phyloP scores from a whole-genome alignment of 2,113 vertebrate species.

The Spermophilus dauricus region DNA sequence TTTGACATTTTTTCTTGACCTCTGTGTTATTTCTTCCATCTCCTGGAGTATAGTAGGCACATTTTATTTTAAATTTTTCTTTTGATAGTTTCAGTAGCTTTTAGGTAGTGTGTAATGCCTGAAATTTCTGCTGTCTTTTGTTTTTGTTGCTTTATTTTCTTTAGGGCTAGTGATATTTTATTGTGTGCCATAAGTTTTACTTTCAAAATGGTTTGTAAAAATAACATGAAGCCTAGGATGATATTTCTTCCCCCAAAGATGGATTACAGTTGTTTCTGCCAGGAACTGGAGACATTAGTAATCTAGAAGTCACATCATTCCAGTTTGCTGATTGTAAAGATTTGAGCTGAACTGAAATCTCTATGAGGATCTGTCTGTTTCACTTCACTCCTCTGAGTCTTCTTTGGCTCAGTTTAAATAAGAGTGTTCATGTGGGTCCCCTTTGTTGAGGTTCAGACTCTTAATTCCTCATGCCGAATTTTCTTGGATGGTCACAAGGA shows the following conservation, averaged over 20 bases:
- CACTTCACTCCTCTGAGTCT: background rate
- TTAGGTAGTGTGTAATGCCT: background rate
- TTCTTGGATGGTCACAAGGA: background rate
- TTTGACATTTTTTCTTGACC: background rate
- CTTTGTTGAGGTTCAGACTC: background rate
- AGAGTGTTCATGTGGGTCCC: background rate
- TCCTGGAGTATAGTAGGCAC: background rate
- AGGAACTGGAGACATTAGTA: background rate
- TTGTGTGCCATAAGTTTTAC: background rate
- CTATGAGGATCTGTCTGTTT: accelerated
- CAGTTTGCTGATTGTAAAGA: background rate
- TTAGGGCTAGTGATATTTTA: background rate
- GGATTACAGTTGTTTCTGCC: background rate
- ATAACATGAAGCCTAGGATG: background rate
- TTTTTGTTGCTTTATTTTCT: background rate
- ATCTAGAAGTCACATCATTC: background rate
- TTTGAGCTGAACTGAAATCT: background rate
- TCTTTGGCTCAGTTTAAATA: background rate
- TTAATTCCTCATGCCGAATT: background rate
- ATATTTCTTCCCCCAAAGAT: background rate
- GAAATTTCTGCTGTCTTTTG: background rate
- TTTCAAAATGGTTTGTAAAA: slow-evolving; percentile 1
- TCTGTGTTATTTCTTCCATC: background rate
- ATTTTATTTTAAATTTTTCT: background rate
- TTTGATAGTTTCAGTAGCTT: background rate